Evolutionary conservation across 1,140 invertebrate species (phyloP).

Genomic region (Pemphigus obesinymphae): DNA sequence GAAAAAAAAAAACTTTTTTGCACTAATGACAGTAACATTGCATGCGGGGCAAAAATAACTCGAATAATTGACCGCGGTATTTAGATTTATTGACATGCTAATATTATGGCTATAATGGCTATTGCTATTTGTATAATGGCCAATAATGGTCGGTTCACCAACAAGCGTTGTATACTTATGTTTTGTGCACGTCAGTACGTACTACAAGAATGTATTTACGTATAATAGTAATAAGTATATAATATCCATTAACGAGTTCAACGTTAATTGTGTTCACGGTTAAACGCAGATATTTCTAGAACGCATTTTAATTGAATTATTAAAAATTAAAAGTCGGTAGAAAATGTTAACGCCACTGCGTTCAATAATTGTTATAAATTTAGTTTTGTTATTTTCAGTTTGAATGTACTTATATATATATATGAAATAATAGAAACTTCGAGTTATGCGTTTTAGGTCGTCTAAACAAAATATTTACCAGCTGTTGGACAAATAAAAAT

Average conservation of each 20-base stretch:
- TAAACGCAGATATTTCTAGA: conserved; percentile 5
- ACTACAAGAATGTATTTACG: background rate
- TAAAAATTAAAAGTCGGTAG: background rate
- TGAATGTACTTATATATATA: background rate
- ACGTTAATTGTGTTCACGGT: conserved; percentile 17
- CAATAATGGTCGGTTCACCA: background rate
- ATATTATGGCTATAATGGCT: too few species aligned
- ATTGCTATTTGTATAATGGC: background rate
- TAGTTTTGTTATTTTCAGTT: too few species aligned
- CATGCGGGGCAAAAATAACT: background rate
- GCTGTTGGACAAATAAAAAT: too few species aligned
- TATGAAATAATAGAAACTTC: background rate
- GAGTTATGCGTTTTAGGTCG: too few species aligned
- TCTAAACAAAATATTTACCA: too few species aligned
- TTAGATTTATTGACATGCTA: conserved; percentile 5
- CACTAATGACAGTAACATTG: conserved; percentile 5
- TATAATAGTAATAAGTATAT: background rate
- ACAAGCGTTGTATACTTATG: background rate
- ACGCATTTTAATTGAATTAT: background rate
- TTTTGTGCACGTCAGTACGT: background rate
- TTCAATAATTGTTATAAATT: background rate
- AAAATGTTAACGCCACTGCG: background rate
- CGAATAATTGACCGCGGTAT: conserved; percentile 1
- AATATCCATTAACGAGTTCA: background rate
- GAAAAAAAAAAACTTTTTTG: background rate